phyloP scores from a whole-genome alignment of 2,113 vertebrate genomes.

The Triplophysa rosa region DNA sequence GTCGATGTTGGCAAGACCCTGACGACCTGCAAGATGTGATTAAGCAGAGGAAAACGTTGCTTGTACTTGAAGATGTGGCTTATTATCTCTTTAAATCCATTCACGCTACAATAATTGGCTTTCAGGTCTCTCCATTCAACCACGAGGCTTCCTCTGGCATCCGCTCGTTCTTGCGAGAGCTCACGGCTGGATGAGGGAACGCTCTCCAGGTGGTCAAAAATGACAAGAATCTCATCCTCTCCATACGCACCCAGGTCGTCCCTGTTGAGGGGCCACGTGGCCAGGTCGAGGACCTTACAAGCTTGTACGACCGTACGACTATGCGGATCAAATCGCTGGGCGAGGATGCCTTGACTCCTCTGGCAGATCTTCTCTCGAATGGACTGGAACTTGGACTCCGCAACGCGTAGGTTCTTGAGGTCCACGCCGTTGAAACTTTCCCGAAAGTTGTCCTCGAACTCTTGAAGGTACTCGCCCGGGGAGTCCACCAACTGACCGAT shows the following conservation, averaged over 20 bases:
- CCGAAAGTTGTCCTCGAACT: slow-evolving; percentile 94
- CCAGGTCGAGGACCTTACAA: slow-evolving; percentile 88
- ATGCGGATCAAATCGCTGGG: slow-evolving; percentile 86
- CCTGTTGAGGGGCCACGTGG: slow-evolving; percentile 83
- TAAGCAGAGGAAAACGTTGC: slow-evolving; percentile 88
- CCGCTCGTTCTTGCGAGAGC: slow-evolving; percentile 73
- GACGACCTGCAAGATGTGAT: slow-evolving; percentile 85
- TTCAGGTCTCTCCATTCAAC: slow-evolving; percentile 94
- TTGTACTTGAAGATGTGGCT: slow-evolving; percentile 88
- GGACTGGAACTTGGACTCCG: slow-evolving; percentile 95
- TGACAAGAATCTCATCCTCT: slow-evolving; percentile 88
- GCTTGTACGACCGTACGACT: slow-evolving; percentile 87
- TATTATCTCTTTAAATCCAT: slow-evolving; percentile 88
- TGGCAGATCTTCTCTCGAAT: slow-evolving; percentile 97
- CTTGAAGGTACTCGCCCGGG: slow-evolving; percentile 91
- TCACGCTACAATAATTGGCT: slow-evolving; percentile 89
- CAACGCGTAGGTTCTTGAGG: slow-evolving; percentile 91
- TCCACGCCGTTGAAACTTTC: slow-evolving; percentile 94
- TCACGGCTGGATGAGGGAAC: slow-evolving; percentile 80
- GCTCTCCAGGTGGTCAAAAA: slow-evolving; percentile 85
- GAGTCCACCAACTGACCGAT: slow-evolving; percentile 87
- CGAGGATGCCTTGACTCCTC: slow-evolving; percentile 87
- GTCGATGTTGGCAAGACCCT: slow-evolving; percentile 89
- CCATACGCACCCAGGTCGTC: slow-evolving; percentile 87
- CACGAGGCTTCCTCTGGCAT: slow-evolving; percentile 78